phyloP scores from a whole-genome alignment of 1,140 invertebrate species.

The Thereuonema tuberculata region DNA sequence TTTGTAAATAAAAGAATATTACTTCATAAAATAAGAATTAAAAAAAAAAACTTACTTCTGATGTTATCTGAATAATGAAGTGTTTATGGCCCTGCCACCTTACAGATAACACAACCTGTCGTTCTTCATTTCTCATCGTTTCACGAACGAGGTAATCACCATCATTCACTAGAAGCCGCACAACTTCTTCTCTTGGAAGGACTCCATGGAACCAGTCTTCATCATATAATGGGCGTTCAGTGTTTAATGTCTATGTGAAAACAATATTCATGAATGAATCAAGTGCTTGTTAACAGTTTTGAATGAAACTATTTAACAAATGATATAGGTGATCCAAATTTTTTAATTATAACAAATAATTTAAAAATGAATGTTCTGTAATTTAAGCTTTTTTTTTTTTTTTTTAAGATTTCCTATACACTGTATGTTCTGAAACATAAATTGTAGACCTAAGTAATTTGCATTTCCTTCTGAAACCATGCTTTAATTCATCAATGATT shows the following conservation, averaged over 20 bases:
- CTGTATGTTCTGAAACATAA: no score
- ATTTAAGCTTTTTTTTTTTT: no score
- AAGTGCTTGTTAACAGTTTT: no score
- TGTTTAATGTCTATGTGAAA: neutral
- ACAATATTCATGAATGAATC: no score
- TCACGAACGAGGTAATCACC: conserved; percentile 91
- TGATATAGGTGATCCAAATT: neutral
- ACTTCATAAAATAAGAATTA: conserved; percentile 4
- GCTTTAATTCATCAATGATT: no score
- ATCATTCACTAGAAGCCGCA: conserved; percentile 67
- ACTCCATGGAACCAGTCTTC: conserved; percentile 98
- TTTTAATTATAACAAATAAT: no score
- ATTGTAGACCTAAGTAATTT: no score
- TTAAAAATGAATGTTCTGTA: no score
- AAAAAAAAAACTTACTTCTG: conserved; percentile 45
- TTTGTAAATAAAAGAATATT: no score
- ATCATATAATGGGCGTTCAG: conserved; percentile 33
- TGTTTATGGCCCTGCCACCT: conserved; percentile 91
- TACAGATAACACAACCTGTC: conserved; percentile 86
- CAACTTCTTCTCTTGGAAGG: conserved; percentile 86
- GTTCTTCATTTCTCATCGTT: conserved; percentile 80
- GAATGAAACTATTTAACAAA: neutral
- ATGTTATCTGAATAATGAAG: conserved; percentile 91
- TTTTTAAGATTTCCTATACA: no score
- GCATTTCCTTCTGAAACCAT: no score